Conservation (phyloP, 2,797 vertebrate species). For the Gastrophryne carolinensis region DNA sequence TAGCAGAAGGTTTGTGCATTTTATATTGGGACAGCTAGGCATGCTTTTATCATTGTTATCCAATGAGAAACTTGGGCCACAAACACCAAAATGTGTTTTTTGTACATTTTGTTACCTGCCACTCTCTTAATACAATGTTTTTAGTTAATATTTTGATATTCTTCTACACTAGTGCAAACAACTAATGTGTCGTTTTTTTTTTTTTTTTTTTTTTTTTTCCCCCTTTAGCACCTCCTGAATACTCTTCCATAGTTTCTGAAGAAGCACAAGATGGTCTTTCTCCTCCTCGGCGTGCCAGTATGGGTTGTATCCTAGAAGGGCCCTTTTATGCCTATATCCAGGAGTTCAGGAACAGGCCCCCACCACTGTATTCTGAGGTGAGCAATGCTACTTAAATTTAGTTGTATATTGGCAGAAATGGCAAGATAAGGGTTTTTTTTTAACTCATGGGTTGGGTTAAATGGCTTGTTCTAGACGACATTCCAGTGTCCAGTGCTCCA, state of each 20-base stretch:
- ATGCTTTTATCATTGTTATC: no score
- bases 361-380: conserved; percentile 93
- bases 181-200: not conserved
- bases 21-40: no score
- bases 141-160: no score
- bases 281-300: conserved; percentile 64
- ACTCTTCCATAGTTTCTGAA: conserved; percentile 80
- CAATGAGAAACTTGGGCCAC: no score
- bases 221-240: conserved; percentile 87
- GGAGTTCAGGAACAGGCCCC: conserved; percentile 89
- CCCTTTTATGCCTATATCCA: conserved; percentile 88
- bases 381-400: not conserved
- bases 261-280: conserved; percentile 63
- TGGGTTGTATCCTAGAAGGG: conserved; percentile 71
- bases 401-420: not conserved
- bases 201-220: not conserved
- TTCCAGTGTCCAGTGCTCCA: no score
- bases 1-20: no score
- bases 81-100: no score
- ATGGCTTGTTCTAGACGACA: no score
- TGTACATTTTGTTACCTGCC: no score
- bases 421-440: no score
- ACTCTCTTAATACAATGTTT: no score
- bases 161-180: not conserved
- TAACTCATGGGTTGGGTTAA: no score